Percentiles rank a stretch among this genome's conserved stretches.
These are phyloP conservation scores for Xestia xanthographa DNA, from an alignment of 2,888 invertebrate genomes.

Conservation along the genomic window DNA sequence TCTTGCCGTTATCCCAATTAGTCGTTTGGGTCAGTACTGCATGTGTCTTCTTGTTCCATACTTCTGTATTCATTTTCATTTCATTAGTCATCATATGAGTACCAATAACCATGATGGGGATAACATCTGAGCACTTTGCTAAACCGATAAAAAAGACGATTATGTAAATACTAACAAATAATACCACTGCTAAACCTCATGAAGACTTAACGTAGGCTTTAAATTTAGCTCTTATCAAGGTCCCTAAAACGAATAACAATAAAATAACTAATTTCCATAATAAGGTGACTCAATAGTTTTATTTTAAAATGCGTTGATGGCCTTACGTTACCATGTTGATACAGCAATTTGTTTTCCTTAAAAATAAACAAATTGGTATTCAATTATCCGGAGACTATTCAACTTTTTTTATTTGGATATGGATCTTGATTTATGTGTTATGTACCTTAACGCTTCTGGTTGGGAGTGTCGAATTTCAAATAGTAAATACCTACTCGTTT, in stretches of 20 bases:
- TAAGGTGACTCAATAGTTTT: conserved; percentile 38
- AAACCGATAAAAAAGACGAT: neutral
- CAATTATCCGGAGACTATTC: conserved; percentile 42
- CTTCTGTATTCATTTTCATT: neutral
- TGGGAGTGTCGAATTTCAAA: neutral
- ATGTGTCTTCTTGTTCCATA: neutral
- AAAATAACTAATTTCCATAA: conserved; percentile 48
- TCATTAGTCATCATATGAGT: neutral
- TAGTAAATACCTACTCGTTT: neutral
- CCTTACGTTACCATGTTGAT: conserved; percentile 54
- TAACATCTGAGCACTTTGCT: neutral
- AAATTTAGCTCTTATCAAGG: conserved; percentile 51
- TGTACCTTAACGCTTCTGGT: neutral
- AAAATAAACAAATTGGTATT: conserved; percentile 58
- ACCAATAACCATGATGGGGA: neutral
- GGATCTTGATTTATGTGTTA: conserved; percentile 31
- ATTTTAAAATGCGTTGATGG: conserved; percentile 39
- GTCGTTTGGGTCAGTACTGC: neutral
- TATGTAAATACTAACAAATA: conserved; percentile 21
- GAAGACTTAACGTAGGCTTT: conserved; percentile 27
- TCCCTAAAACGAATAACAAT: conserved; percentile 48
- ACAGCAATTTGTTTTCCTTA: conserved; percentile 56
- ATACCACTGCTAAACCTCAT: conserved; percentile 1
- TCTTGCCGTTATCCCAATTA: neutral
- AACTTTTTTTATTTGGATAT: conserved; percentile 32